Percentiles rank a stretch among this genome's conserved stretches.
phyloP scores from a whole-genome alignment of 2,888 invertebrate genomes.

The Caenorhabditis virilis region DNA sequence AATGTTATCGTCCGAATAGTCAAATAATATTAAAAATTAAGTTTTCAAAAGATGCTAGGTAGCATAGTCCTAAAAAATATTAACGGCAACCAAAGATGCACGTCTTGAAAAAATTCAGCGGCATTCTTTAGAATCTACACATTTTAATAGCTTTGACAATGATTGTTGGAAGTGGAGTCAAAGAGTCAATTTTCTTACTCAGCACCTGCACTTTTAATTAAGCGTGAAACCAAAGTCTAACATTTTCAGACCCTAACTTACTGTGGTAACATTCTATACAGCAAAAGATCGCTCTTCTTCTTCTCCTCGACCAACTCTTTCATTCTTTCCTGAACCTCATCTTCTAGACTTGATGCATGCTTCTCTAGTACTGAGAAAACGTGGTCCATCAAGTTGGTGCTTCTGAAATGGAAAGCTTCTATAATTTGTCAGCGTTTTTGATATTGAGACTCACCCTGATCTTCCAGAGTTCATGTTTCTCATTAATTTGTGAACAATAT shows the following conservation, averaged over 20 bases:
- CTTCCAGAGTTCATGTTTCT: slow-evolving; percentile 61
- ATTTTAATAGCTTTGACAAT: too few species aligned
- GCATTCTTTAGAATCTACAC: too few species aligned
- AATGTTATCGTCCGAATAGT: too few species aligned
- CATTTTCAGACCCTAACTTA: slow-evolving; percentile 16
- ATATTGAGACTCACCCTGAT: slow-evolving; percentile 26
- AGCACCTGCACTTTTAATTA: too few species aligned
- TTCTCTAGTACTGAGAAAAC: slow-evolving; percentile 63
- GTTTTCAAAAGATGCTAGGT: too few species aligned
- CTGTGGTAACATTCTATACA: slow-evolving; percentile 63
- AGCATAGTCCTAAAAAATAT: too few species aligned
- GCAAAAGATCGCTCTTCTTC: slow-evolving; percentile 54
- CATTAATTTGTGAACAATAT: slow-evolving; percentile 54
- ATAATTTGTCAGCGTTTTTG: not conserved
- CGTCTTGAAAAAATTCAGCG: too few species aligned
- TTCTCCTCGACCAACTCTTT: slow-evolving; percentile 61
- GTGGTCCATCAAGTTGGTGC: slow-evolving; percentile 65
- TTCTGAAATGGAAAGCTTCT: slow-evolving; percentile 25
- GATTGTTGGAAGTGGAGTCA: too few species aligned
- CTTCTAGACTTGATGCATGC: slow-evolving; percentile 54
- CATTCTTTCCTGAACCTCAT: slow-evolving; percentile 58
- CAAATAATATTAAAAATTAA: too few species aligned
- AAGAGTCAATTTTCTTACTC: too few species aligned
- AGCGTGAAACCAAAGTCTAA: too few species aligned
- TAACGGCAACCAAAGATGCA: too few species aligned